Conservation (phyloP, 2,113 vertebrate genomes). For the Myrmecobius fasciatus region DNA sequence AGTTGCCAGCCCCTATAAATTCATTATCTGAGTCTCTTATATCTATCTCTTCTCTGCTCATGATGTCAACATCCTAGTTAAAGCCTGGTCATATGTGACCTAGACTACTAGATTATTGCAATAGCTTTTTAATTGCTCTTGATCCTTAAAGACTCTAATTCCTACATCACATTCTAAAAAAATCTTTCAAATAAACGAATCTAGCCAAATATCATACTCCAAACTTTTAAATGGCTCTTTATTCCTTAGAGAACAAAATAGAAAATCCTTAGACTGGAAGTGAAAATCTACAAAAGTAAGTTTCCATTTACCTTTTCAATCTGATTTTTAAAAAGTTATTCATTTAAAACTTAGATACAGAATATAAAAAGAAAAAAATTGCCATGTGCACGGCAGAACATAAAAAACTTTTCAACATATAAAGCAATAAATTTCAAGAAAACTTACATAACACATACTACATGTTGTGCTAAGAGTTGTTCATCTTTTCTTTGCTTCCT, state of each 20-base stretch:
- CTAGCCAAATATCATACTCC: not conserved
- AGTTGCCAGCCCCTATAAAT: not conserved
- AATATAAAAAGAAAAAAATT: too few relatives aligned
- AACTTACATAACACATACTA: too few relatives aligned
- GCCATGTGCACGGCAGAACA: too few relatives aligned
- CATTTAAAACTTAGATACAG: too few relatives aligned
- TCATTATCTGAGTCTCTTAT: not conserved
- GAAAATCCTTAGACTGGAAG: not conserved
- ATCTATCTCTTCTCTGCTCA: not conserved
- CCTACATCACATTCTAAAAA: not conserved
- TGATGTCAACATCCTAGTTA: not conserved
- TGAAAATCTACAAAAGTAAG: not conserved
- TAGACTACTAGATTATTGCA: not conserved
- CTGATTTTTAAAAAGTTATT: not conserved
- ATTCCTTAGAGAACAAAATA: not conserved
- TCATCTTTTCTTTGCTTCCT: too few relatives aligned
- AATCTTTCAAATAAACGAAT: not conserved
- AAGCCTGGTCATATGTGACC: not conserved
- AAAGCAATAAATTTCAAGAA: too few relatives aligned
- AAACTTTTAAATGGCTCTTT: not conserved
- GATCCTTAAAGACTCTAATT: not conserved
- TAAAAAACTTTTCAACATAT: too few relatives aligned
- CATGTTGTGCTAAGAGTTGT: too few relatives aligned
- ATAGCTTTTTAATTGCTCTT: not conserved
- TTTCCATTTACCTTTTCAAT: not conserved